Evolutionary conservation across 2,113 vertebrate species (phyloP), one percentile per base, ranked within the genome.

Genomic region (Dipodomys ordii): DNA sequence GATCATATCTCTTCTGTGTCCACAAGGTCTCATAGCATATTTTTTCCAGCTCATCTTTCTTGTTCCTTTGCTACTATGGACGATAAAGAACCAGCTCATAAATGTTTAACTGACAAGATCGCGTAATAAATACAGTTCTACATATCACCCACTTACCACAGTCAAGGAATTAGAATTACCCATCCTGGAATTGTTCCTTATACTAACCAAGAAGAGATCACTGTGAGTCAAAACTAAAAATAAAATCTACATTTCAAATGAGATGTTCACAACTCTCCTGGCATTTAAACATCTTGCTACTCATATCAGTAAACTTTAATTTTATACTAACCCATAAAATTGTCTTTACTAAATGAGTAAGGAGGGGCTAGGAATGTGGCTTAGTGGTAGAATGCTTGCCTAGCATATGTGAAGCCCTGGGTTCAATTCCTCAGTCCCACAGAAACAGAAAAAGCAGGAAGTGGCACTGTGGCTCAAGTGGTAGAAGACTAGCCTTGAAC

Each of bases 71-170:
- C 78, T 95, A 57, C 95, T 97, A 93, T 30, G 35, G 91, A 84
- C 11, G 0, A 98, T 97, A 97, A 98, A 98, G 69, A 97, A 96
- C 83, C 79, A 93, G 68, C 85, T 93, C 96, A 97, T 98, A 97
- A 98, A 98, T n/a, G 1, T 95, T 98, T 96, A 98, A 96, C 44
- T 60, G 95, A 95, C 87, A 97, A 98, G 97, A 98, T 97, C 97
- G 98, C 92, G 94, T 97, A 98, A 97, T 98, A 98, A 98, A 98
- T 96, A 97, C 20, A 94, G 87, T 62, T 94, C 65, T 96, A 97
- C 98, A 97, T 97, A 97, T 90, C 96, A 97, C 88, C 73, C 30
- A 68, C 77, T 95, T 90, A 90, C 95, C 97, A 96, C 32, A 97
- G 84, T 0, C 0, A 91, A 73, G 91, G 87, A 93, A 77, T 89